Conservation (phyloP, 1,140 invertebrate genomes). For the Meloidogyne floridensis region DNA sequence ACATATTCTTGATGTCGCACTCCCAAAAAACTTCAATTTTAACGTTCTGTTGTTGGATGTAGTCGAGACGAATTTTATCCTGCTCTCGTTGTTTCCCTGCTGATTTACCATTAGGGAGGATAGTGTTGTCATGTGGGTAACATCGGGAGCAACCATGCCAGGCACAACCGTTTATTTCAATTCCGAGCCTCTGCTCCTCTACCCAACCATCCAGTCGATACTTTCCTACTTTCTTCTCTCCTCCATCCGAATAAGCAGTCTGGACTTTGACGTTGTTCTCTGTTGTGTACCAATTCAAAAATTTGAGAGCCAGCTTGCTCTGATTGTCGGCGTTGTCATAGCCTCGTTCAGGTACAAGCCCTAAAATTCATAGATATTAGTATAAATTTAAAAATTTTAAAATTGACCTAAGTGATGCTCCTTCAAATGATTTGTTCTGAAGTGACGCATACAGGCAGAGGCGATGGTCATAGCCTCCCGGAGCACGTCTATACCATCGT, state of each 20-base stretch:
- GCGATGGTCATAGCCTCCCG: slow-evolving; percentile 12
- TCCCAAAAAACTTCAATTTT: slow-evolving; percentile 10
- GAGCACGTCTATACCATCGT: slow-evolving; percentile 5
- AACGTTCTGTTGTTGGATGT: neutral
- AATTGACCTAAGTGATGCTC: neutral
- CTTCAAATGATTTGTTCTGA: slow-evolving; percentile 6
- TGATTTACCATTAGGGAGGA: slow-evolving; percentile 9
- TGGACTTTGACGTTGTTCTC: neutral
- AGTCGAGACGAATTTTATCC: neutral
- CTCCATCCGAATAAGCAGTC: neutral
- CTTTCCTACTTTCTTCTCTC: neutral
- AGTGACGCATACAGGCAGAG: slow-evolving; percentile 11
- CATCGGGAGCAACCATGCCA: slow-evolving; percentile 6
- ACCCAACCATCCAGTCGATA: neutral
- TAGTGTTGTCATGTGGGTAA: neutral
- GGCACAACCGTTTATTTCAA: slow-evolving; percentile 19
- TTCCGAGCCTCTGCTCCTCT: neutral
- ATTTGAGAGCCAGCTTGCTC: slow-evolving; percentile 8
- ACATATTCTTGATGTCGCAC: neutral
- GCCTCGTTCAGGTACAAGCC: neutral
- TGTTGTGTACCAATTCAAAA: slow-evolving; percentile 4
- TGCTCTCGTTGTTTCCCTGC: neutral
- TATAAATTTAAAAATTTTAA: too few species aligned
- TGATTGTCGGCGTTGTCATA: slow-evolving; percentile 22
- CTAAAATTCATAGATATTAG: too few species aligned